Conservation (phyloP, 1,140 invertebrate genomes). For the Heliconius nattereri region DNA sequence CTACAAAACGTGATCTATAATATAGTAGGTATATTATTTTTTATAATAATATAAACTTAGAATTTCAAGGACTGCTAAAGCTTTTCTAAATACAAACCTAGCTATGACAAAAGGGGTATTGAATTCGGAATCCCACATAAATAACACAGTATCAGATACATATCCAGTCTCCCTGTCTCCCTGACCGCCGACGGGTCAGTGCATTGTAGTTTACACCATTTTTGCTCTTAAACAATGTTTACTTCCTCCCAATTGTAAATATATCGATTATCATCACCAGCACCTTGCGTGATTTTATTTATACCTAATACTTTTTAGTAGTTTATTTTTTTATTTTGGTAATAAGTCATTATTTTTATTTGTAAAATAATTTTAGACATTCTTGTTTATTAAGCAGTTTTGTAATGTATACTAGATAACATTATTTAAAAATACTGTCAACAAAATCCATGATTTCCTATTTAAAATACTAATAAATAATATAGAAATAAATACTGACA, state of each 20-base stretch:
- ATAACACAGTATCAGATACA: slow-evolving; percentile 38
- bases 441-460: neutral
- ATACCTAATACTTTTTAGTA: slow-evolving; percentile 14
- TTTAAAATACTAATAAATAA: neutral
- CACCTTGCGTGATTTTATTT: slow-evolving; percentile 24
- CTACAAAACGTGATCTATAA: too few relatives aligned
- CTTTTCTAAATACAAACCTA: neutral
- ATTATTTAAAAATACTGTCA: neutral
- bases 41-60: neutral
- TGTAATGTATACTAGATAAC: neutral
- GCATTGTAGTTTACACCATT: slow-evolving; percentile 26
- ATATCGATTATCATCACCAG: slow-evolving; percentile 37
- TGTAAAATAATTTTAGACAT: too few relatives aligned
- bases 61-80: neutral
- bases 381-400: too few relatives aligned
- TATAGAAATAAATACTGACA: neutral
- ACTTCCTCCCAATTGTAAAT: slow-evolving; percentile 37
- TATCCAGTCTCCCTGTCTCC: slow-evolving; percentile 28
- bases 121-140: slow-evolving; percentile 39
- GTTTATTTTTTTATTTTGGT: neutral
- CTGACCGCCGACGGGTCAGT: slow-evolving; percentile 29
- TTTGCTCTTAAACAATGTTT: slow-evolving; percentile 38
- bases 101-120: slow-evolving; percentile 32
- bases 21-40: too few relatives aligned
- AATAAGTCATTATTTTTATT: neutral